Base-by-base conservation (phyloP, 2,797 vertebrate genomes). In the Myripristis murdjan region DNA sequence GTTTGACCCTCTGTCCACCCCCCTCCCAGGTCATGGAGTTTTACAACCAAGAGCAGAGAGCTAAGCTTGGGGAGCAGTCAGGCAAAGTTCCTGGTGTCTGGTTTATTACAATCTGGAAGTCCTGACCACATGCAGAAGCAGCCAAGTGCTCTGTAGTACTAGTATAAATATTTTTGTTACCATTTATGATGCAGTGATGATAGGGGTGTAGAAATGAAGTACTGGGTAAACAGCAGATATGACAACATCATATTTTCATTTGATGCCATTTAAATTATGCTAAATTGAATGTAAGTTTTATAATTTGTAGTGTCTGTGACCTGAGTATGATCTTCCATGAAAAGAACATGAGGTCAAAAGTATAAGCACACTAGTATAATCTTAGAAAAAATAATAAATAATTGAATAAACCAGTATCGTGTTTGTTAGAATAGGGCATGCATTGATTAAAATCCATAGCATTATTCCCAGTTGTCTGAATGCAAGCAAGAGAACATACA, bases 21-120 rank as follows among this genome's bases (percentile, higher is more conserved):
- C 63, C 76, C 70, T 70, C 69, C 55, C 65, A 87, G 82, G 87
- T 91, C 87, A 84, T 28, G 31, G 37, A 77, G 79, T 91, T 94
- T 88, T 91, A 87, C 74, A 59, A 77, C 81, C 64, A 48, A 5
- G 67, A 71, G 82, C 70, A 77, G 77, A 77, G 75, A 26, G 75
- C 84, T 81, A 57, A 74, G 81, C 66, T 75, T 73, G 59, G 76
- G 78, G 44, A 77, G 67, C 49, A 66, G 68, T 78, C 83, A 78
- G 66, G 49, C 77, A 72, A 64, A 65, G 81, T 70, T 84, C 77
- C 66, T 76, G 23, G 75, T 84, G 77, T 84, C 75, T 85, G 74
- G 65, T 75, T 82, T 80, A 76, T 46, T 73, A 57, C 37, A 37
- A 39, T 64, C 61, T 84, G 76, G 81, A 90, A 83, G 85, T 73